Evolutionary conservation across 2,888 invertebrate species (phyloP), one percentile per base, ranked within the genome.

Genomic region (Catocala fraxini): DNA sequence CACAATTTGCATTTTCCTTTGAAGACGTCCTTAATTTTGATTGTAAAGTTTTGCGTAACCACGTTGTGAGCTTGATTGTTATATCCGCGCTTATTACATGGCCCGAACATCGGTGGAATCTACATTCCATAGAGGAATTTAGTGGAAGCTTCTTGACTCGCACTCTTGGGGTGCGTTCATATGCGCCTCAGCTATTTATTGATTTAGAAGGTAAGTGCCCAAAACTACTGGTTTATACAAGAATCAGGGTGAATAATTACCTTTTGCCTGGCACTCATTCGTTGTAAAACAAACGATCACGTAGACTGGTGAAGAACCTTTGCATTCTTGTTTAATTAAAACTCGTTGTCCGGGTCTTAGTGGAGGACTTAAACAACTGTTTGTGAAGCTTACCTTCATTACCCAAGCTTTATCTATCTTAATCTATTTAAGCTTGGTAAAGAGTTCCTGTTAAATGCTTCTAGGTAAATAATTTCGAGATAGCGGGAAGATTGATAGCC

Each of bases 401-500:
- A 79, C 79, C 77, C 70, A 75, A 76, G 80, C 81, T 81, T 73
- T 78, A 82, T 80, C 80, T 75, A 67, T 74, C 80, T 82, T 81
- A 84, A 87, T 83, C 81, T 82, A 78, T 82, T 83, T 83, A 80
- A 79, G 79, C 80, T 77, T 70, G 70, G 77, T 71, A 81, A 70
- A 66, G 67, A 69, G 71, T 71, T 66, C 62, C 63, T 64, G 73
- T 78, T 75, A 77, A 81, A 78, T 75, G 71, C 71, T 69, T 74
- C 72, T 71, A 75, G 64, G 73, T 59, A 82, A 85, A 84, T 81
- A 83, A 78, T 82, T 83, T 77, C 79, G 66, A 77, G 80, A 79
- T 83, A 80, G 70, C 76, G 79, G 68, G 76, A 87, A 87, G 88
- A 89, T 89, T 85, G 84, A 88, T 86, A 79, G 78, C 82, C 71